Evolutionary conservation across 2,797 vertebrate genomes (phyloP).

Genomic region (Coracias cyanogaster): DNA sequence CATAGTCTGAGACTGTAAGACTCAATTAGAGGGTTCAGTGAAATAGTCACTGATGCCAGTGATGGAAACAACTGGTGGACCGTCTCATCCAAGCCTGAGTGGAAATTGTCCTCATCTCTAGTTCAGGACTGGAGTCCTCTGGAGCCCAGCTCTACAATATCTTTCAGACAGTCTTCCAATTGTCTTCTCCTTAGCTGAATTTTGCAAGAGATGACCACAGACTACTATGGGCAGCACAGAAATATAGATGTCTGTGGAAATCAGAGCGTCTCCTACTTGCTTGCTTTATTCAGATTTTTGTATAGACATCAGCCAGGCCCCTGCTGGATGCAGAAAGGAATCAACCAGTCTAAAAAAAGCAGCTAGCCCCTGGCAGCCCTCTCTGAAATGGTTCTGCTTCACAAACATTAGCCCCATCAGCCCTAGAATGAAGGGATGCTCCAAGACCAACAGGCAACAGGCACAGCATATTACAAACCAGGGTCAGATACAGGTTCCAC

Average conservation of each 20-base stretch:
- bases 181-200: neutral
- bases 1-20: neutral
- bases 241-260: neutral
- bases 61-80: neutral
- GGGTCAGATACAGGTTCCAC: neutral
- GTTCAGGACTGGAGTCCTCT: neutral
- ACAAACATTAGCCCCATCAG: slow-evolving; percentile 38
- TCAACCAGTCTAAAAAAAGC: slow-evolving; percentile 13
- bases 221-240: neutral
- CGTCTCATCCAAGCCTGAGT: neutral
- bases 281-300: slow-evolving; percentile 28
- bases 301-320: slow-evolving; percentile 31
- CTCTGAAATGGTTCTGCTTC: slow-evolving; percentile 29
- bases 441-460: slow-evolving; percentile 28
- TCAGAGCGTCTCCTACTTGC: neutral
- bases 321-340: slow-evolving; percentile 27
- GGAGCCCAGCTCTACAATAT: neutral
- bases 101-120: neutral
- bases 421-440: neutral
- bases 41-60: neutral
- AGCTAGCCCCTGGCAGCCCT: slow-evolving; percentile 44
- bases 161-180: neutral
- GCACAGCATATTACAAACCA: neutral
- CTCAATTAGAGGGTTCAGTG: neutral
- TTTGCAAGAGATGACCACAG: neutral